Evolutionary conservation across 2,888 invertebrate genomes (phyloP).

Genomic region (Pristionchus japonicus): DNA sequence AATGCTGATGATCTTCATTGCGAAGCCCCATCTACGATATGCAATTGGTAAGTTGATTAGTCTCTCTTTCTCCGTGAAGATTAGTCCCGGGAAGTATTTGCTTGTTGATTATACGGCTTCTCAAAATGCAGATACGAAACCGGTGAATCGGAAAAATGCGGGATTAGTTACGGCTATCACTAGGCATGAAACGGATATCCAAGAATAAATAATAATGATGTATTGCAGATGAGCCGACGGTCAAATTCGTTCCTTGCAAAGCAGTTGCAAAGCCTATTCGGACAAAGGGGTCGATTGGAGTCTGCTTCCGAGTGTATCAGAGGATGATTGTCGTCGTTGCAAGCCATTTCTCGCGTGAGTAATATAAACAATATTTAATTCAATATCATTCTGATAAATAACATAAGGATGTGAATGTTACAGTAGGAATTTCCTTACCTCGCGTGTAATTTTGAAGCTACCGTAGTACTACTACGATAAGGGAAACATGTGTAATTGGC

Average conservation of each 20-base stretch:
- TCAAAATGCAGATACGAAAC: background rate
- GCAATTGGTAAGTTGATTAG: conserved; percentile 61
- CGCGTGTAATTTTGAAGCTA: background rate
- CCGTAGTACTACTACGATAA: background rate
- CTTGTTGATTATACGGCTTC: background rate
- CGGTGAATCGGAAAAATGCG: background rate
- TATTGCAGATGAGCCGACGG: conserved; percentile 56
- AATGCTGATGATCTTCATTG: conserved; percentile 70
- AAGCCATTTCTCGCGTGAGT: conserved; percentile 89
- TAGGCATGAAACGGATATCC: background rate
- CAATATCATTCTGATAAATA: too few species aligned
- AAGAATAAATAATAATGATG: background rate
- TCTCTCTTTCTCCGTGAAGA: background rate
- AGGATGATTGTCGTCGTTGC: conserved; percentile 95
- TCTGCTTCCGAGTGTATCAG: conserved; percentile 92
- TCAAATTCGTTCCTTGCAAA: conserved; percentile 65
- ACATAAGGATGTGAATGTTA: too few species aligned
- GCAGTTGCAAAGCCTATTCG: conserved; percentile 77
- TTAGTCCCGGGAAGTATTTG: background rate
- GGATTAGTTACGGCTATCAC: background rate
- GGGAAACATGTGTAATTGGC: background rate
- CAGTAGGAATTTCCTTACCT: too few species aligned
- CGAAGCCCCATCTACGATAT: conserved; percentile 63
- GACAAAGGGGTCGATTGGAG: conserved; percentile 92
- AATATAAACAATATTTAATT: background rate